Conservation (phyloP, 92 coral and sea anemone species). For the Siderastrea siderea region DNA sequence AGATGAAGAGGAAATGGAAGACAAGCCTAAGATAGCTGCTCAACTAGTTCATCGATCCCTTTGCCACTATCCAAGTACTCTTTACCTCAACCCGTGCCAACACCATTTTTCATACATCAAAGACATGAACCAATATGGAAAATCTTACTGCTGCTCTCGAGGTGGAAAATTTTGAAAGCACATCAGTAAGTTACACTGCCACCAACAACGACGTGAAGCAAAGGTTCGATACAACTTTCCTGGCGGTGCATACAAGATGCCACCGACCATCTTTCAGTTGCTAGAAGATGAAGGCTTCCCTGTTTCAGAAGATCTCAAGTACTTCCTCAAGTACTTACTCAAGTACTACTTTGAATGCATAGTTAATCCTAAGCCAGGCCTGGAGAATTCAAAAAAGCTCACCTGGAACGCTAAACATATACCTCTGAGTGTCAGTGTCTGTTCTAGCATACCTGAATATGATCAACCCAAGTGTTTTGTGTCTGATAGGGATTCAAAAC, state of each 20-base stretch:
- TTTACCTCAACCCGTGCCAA: no score
- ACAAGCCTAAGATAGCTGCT: slow-evolving; percentile 42
- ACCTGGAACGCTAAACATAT: slow-evolving; percentile 65
- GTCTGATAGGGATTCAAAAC: slow-evolving; percentile 37
- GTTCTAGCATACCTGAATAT: slow-evolving; percentile 55
- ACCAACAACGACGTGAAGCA: no score
- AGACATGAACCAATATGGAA: no score
- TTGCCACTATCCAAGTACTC: no score
- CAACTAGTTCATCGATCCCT: no score
- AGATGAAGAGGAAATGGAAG: not conserved
- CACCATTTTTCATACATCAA: no score
- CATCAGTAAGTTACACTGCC: no score
- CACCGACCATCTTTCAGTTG: slow-evolving; percentile 46
- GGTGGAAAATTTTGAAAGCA: no score
- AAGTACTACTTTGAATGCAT: slow-evolving; percentile 47
- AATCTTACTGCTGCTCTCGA: no score
- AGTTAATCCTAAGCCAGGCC: no score
- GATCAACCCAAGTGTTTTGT: slow-evolving; percentile 54
- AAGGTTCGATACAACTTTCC: slow-evolving; percentile 24
- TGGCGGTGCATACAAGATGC: slow-evolving; percentile 31
- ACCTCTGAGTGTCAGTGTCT: slow-evolving; percentile 45
- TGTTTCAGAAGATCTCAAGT: slow-evolving; percentile 25
- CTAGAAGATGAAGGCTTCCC: slow-evolving; percentile 56
- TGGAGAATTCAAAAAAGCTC: slow-evolving; percentile 20
- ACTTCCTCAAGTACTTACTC: slow-evolving; percentile 45